Evolutionary conservation across 2,797 vertebrate genomes (phyloP).

Genomic region (Sphenopsis melanotis): DNA sequence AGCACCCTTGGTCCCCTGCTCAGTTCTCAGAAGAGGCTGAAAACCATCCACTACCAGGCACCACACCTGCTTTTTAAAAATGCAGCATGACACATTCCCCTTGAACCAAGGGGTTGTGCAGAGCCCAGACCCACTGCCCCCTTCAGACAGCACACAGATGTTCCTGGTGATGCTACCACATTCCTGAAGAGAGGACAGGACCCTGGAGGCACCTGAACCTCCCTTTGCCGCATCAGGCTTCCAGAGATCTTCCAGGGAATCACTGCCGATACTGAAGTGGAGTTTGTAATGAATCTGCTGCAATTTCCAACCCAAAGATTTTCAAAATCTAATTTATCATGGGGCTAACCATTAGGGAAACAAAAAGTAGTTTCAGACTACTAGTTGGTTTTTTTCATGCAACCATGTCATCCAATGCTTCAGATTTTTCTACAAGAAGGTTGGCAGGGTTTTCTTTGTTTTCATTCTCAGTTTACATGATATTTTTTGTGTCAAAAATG

Average conservation of each 20-base stretch:
- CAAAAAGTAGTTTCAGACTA: not conserved
- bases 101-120: not conserved
- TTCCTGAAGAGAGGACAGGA: not conserved
- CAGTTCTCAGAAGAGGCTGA: not conserved
- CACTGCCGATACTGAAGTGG: accelerated
- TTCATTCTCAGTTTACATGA: not conserved
- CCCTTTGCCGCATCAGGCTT: not conserved
- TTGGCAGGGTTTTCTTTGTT: not conserved
- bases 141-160: not conserved
- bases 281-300: not conserved
- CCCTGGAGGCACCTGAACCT: not conserved
- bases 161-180: accelerated
- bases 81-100: not conserved
- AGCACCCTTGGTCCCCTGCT: not conserved
- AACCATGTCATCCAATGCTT: not conserved
- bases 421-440: not conserved
- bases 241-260: not conserved
- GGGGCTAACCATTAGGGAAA: not conserved
- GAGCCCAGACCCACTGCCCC: not conserved
- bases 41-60: not conserved
- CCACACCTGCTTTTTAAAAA: not conserved
- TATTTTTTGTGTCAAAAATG: not conserved
- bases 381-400: not conserved
- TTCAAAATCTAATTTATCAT: not conserved
- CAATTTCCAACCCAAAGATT: not conserved